phyloP scores from a whole-genome alignment of 2,113 vertebrate species.

The Hippocampus zosterae region DNA sequence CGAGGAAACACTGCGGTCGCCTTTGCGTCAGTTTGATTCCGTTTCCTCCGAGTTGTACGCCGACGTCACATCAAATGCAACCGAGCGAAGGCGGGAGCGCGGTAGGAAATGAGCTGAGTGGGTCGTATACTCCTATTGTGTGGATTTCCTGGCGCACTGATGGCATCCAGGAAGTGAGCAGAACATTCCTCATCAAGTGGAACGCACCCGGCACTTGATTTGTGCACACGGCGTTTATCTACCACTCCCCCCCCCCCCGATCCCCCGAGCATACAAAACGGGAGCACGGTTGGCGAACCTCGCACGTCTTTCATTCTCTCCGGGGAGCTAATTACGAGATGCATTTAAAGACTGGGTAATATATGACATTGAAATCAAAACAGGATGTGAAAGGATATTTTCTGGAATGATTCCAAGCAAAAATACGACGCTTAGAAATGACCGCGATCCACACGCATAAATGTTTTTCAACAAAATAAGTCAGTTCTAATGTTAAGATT shows the following conservation, averaged over 20 bases:
- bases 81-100: background rate
- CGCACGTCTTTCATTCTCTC: background rate
- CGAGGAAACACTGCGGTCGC: constrained; percentile 17
- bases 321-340: background rate
- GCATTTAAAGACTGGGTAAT: background rate
- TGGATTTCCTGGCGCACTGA: constrained; percentile 43
- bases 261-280: constrained; percentile 1
- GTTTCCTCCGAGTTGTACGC: constrained; percentile 24
- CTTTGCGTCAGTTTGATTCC: constrained; percentile 3
- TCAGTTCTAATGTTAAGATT: too few relatives aligned
- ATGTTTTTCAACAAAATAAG: too few relatives aligned
- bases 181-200: constrained; percentile 51
- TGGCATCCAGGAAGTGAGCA: constrained; percentile 50
- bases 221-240: constrained; percentile 11
- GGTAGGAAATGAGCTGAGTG: constrained; percentile 27
- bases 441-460: too few relatives aligned
- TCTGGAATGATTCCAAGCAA: background rate
- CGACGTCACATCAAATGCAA: constrained; percentile 16
- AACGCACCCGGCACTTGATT: constrained; percentile 32
- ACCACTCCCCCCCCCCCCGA: too few relatives aligned
- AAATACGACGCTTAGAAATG: background rate
- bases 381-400: background rate
- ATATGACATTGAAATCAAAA: background rate
- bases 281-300: background rate
- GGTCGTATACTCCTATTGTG: constrained; percentile 43